phyloP scores from a whole-genome alignment of 2,797 vertebrate species.

The Holocentrus rufus region DNA sequence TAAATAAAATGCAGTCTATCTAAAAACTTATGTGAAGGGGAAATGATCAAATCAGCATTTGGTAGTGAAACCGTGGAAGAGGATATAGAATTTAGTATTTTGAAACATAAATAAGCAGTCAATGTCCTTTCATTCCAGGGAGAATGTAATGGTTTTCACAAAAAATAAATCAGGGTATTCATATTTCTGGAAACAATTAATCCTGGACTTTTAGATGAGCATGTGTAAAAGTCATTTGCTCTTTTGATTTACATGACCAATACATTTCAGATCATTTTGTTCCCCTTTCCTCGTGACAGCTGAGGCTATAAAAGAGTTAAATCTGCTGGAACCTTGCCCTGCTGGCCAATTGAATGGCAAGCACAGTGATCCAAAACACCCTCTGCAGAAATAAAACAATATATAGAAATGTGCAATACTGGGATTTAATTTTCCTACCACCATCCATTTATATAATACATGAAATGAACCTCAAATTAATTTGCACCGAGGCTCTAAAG shows the following conservation, averaged over 20 bases:
- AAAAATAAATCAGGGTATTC: constrained; percentile 20
- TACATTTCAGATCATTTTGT: constrained; percentile 56
- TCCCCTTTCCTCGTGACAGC: constrained; percentile 68
- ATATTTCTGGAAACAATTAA: constrained; percentile 12
- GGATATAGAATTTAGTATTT: constrained; percentile 5
- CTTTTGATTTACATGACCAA: constrained; percentile 44
- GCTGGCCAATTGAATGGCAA: constrained; percentile 73
- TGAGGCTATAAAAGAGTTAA: constrained; percentile 74
- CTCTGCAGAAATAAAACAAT: constrained; percentile 84
- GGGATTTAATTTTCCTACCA: constrained; percentile 84
- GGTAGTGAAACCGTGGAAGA: neutral
- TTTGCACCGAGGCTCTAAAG: constrained; percentile 84
- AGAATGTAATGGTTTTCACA: constrained; percentile 22
- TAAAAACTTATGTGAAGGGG: neutral
- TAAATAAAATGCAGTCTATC: constrained; percentile 37
- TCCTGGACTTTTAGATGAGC: constrained; percentile 22
- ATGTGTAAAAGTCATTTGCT: constrained; percentile 21
- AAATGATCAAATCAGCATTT: constrained; percentile 9
- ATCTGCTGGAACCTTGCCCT: constrained; percentile 75
- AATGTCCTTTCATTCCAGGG: constrained; percentile 1
- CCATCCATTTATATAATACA: constrained; percentile 87
- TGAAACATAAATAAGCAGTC: constrained; percentile 11
- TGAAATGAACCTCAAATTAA: constrained; percentile 88
- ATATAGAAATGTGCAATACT: constrained; percentile 84
- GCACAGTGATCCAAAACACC: constrained; percentile 80